Evolutionary conservation across 2,797 vertebrate species (phyloP).

Genomic region (Aulostomus chinensis): DNA sequence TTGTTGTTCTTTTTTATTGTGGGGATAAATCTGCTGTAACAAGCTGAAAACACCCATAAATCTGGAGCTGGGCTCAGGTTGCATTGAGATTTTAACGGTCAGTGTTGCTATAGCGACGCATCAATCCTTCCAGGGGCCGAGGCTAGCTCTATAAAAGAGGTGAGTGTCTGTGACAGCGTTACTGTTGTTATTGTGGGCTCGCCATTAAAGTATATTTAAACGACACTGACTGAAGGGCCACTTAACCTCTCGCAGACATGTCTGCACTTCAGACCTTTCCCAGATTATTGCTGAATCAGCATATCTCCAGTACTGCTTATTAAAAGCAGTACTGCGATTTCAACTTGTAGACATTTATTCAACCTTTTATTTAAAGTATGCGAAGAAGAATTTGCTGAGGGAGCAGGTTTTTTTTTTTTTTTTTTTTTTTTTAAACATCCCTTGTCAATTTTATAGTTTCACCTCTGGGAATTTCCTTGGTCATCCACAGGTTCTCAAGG

Average conservation of each 20-base stretch:
- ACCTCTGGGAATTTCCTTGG: background rate
- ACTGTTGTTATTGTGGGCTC: conserved; percentile 75
- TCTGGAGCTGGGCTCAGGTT: conserved; percentile 72
- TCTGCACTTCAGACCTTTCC: conserved; percentile 23
- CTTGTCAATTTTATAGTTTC: conserved; percentile 1
- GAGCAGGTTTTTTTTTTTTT: too few relatives aligned
- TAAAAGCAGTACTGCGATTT: conserved; percentile 35
- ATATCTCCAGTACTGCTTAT: conserved; percentile 26
- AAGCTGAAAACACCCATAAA: conserved; percentile 86
- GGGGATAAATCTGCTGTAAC: conserved; percentile 88
- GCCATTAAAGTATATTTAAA: conserved; percentile 68
- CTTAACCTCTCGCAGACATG: conserved; percentile 64
- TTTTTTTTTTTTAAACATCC: too few relatives aligned
- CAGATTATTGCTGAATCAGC: conserved; percentile 27
- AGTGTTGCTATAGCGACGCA: conserved; percentile 71
- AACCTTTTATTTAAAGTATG: conserved; percentile 17
- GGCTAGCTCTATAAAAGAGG: conserved; percentile 68
- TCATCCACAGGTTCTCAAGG: too few relatives aligned
- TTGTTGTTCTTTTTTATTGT: conserved; percentile 86
- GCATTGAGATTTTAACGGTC: conserved; percentile 75
- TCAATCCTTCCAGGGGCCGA: conserved; percentile 62
- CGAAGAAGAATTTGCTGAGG: background rate
- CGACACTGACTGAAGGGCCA: conserved; percentile 64
- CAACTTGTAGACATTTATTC: conserved; percentile 34
- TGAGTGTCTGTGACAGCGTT: conserved; percentile 73